Evolutionary conservation across 2,888 invertebrate species (phyloP), one percentile per base, ranked within the genome.

Genomic region (Ecliptopera silaceata): DNA sequence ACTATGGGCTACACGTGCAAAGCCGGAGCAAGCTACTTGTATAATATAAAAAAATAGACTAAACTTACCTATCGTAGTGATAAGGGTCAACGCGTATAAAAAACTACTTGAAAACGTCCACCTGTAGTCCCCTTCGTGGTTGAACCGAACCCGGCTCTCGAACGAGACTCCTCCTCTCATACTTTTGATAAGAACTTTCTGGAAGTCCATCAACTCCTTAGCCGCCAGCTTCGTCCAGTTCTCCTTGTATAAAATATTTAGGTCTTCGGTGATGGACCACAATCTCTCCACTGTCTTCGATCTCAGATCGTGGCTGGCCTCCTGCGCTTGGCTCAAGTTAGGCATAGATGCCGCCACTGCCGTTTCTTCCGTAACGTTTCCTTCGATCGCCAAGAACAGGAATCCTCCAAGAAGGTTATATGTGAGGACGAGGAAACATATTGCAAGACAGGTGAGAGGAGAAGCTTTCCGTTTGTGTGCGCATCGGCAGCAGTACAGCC

Each of bases 21-120:
- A n/a, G n/a, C n/a, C n/a, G n/a, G n/a, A n/a, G n/a, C n/a, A n/a
- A n/a, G n/a, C n/a, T n/a, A n/a, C n/a, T n/a, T n/a, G n/a, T n/a
- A n/a, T n/a, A n/a, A n/a, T n/a, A n/a, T n/a, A 29, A 10, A 10
- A n/a, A 32, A 32, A 32, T 36, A 15, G 2, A 4, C 11, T 39
- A 15, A 42, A 32, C 95, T 94, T 85, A 98, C 98, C 98, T 71
- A 98, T 98, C 34, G 98, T 98, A 6, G 98, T 98, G 77, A 98
- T 98, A 66, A 98, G 94, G 13, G 98, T 98, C 69, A 98, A 92
- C 20, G 97, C 97, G 82, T 98, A 98, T 46, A 98, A 93, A 79
- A 98, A 96, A 69, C 97, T 97, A 66, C 97, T 96, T 64, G 97
- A 96, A 84, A 98, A 97, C 43, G 97, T 97, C 97, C 98, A 98